phyloP scores from a whole-genome alignment of 2,888 invertebrate genomes.

The Tetragonisca angustula region DNA sequence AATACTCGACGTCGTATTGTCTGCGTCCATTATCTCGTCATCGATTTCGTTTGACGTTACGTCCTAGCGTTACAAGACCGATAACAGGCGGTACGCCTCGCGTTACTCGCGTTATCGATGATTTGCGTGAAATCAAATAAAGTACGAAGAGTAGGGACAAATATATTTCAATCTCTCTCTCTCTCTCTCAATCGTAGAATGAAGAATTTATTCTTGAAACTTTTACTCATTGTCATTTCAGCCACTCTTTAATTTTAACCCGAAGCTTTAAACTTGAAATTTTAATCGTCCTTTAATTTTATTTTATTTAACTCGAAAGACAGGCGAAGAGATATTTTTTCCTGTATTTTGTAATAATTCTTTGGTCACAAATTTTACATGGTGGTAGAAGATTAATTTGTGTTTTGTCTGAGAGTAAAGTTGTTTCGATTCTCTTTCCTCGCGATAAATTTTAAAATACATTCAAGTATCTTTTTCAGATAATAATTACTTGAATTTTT shows the following conservation, averaged over 20 bases:
- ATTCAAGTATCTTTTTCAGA: not conserved
- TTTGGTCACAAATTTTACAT: not conserved
- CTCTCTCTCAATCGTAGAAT: not conserved
- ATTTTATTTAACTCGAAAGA: too few species aligned
- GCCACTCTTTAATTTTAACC: not conserved
- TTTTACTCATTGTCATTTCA: not conserved
- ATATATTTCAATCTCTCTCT: not conserved
- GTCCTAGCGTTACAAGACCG: conserved; percentile 48
- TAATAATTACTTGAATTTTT: not conserved
- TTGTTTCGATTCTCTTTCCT: too few species aligned
- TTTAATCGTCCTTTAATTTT: too few species aligned
- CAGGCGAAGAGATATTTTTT: not conserved
- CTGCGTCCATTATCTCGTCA: conserved; percentile 51
- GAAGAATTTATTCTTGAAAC: not conserved
- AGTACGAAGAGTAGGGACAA: not conserved
- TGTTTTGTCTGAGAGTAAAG: not conserved
- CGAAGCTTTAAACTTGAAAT: too few species aligned
- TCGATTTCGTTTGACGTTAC: conserved; percentile 60
- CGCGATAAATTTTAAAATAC: too few species aligned
- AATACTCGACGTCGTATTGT: conserved; percentile 38
- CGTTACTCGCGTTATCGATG: conserved; percentile 37
- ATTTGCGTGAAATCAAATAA: conserved; percentile 20
- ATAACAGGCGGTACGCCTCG: conserved; percentile 28
- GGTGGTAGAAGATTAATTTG: not conserved
- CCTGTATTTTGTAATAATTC: not conserved